Percentiles rank a stretch among this genome's conserved stretches.
Conservation (phyloP, 2,888 invertebrate genomes). For the Hyppa rectilinea region DNA sequence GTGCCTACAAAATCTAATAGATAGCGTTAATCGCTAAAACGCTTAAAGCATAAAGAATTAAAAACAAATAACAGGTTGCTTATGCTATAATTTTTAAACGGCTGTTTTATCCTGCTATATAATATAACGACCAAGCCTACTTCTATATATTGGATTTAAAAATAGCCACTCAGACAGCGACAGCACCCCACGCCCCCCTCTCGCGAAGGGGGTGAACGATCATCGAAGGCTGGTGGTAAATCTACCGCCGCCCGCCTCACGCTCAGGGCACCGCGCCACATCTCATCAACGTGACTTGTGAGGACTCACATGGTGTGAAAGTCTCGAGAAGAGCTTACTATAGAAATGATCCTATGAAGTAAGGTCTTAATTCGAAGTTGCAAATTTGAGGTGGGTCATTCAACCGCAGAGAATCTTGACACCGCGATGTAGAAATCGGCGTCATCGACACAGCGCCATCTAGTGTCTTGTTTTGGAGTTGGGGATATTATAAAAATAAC, state of each 20-base stretch:
- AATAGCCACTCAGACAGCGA: slow-evolving; percentile 21
- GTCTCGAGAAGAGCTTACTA: slow-evolving; percentile 60
- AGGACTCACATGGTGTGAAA: slow-evolving; percentile 60
- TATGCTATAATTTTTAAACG: too few species aligned
- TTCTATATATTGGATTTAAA: too few species aligned
- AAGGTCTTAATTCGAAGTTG: not conserved
- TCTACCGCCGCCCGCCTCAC: slow-evolving; percentile 57
- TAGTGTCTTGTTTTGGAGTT: not conserved
- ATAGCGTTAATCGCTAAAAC: too few species aligned
- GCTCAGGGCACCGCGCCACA: slow-evolving; percentile 59
- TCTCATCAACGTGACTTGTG: slow-evolving; percentile 61
- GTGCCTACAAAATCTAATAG: too few species aligned
- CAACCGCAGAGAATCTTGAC: slow-evolving; percentile 40
- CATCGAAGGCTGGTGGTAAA: slow-evolving; percentile 53
- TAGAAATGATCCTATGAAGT: slow-evolving; percentile 49
- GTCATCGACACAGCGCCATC: slow-evolving; percentile 45
- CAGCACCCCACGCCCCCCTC: slow-evolving; percentile 40
- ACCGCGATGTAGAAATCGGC: slow-evolving; percentile 45
- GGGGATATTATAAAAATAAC: slow-evolving; percentile 1
- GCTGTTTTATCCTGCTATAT: too few species aligned
- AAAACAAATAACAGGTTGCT: too few species aligned
- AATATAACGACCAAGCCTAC: too few species aligned
- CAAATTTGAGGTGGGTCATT: slow-evolving; percentile 19
- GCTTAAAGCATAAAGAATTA: too few species aligned
- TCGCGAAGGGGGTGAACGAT: slow-evolving; percentile 51